Conservation (phyloP, 2,113 vertebrate genomes). For the Puffinus mauretanicus region DNA sequence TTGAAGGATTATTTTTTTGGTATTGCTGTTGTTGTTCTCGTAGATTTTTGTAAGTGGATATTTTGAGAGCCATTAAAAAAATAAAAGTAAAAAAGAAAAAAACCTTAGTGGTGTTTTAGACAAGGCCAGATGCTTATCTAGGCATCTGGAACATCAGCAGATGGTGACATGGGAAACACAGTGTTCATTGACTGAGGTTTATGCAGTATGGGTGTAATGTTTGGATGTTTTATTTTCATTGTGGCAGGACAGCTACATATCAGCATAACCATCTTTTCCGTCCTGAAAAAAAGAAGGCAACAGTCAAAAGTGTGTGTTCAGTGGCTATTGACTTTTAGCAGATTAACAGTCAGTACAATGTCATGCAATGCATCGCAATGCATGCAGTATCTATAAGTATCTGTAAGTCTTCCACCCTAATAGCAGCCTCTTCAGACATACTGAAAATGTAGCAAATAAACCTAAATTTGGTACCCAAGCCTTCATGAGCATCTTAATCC, state of each 20-base stretch:
- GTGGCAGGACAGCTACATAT: neutral
- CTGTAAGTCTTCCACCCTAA: neutral
- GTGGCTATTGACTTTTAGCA: neutral
- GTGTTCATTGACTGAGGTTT: neutral
- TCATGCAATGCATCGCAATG: neutral
- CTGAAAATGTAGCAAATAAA: neutral
- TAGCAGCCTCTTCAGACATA: neutral
- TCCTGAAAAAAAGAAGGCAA: neutral
- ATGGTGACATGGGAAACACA: neutral
- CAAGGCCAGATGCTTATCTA: conserved; percentile 34
- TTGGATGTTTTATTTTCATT: neutral
- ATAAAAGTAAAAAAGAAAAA: neutral
- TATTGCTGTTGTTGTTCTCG: neutral
- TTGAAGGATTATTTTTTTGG: neutral
- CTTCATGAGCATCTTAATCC: neutral
- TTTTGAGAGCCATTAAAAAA: neutral
- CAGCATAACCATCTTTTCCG: neutral
- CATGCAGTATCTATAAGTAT: too few relatives aligned
- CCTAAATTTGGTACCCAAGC: neutral
- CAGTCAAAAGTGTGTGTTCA: neutral
- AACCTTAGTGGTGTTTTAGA: neutral
- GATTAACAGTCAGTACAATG: neutral
- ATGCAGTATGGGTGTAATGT: neutral
- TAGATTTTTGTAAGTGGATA: neutral
- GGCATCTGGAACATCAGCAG: neutral